Conservation (phyloP, 2,113 vertebrate species). For the Melanerpes aurifrons region DNA sequence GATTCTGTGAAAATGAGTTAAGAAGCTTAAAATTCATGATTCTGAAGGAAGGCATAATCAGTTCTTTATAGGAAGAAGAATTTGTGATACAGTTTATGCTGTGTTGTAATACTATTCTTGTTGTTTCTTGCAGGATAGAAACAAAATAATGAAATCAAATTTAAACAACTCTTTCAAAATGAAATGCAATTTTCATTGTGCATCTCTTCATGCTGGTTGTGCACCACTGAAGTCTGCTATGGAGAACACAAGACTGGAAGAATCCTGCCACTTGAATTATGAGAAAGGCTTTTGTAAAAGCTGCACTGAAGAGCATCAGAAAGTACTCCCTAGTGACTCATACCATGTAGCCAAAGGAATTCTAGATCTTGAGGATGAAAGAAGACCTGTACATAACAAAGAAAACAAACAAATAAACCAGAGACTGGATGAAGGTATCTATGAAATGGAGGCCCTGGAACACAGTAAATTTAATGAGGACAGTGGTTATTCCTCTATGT, state of each 20-base stretch:
- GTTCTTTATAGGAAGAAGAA: background rate
- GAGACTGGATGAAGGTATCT: slow-evolving; percentile 13
- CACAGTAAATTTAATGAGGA: slow-evolving; percentile 67
- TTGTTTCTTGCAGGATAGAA: slow-evolving; percentile 58
- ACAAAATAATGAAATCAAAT: slow-evolving; percentile 14
- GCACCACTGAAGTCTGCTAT: slow-evolving; percentile 45
- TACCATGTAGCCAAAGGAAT: slow-evolving; percentile 1
- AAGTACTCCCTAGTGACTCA: slow-evolving; percentile 5
- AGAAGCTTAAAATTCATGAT: background rate
- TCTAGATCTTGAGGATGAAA: slow-evolving; percentile 53
- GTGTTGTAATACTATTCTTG: background rate
- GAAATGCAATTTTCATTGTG: slow-evolving; percentile 69
- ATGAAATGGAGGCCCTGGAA: slow-evolving; percentile 64
- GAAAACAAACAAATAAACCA: slow-evolving; percentile 71
- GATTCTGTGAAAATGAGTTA: background rate
- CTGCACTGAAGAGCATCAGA: slow-evolving; percentile 56
- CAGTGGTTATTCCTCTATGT: slow-evolving; percentile 80
- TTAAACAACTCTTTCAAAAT: slow-evolving; percentile 59
- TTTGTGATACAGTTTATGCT: background rate
- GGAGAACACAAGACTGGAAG: slow-evolving; percentile 41
- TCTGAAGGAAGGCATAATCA: background rate
- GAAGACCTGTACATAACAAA: slow-evolving; percentile 74
- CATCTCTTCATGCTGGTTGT: slow-evolving; percentile 3
- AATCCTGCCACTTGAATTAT: slow-evolving; percentile 24
- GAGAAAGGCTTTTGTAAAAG: slow-evolving; percentile 61